Evolutionary conservation across 2,888 invertebrate species (phyloP), one percentile per base, ranked within the genome.

Genomic region (Rhopalosiphum nymphaeae): DNA sequence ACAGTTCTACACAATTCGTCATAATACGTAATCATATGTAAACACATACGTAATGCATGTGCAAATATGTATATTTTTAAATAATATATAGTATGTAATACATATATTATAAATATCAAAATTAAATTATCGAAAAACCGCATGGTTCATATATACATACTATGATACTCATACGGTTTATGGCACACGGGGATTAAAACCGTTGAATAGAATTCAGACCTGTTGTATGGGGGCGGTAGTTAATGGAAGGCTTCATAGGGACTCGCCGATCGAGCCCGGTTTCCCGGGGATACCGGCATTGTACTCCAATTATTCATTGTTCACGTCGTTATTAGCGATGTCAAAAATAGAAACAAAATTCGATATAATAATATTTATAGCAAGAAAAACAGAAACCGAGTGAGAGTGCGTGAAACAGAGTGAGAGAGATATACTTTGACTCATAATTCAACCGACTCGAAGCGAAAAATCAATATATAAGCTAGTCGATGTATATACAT

Each of bases 231-330:
- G 46, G 49, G 78, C 9, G 78, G 49, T 11, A n/a, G 49, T 56
- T 36, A 84, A 91, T 36, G 91, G 91, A 91, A 49, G 91, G 53
- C 78, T 91, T 78, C 46, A 36, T 29, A 91, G 53, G 84, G 84
- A 91, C 78, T 56, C 49, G 26, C 44, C 46, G 78, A 91, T 91
- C 78, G 78, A 84, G 53, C 91, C 78, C 53, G 49, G 91, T 91
- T 84, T 42, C 91, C 84, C 91, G 29, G 91, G 91, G 84, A 91
- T 42, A 91, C 84, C 91, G 26, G 46, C 26, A 53, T 84, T 84
- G 78, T 78, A 26, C 53, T 91, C 91, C 53, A 91, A 91, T 91
- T 91, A 84, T 91, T 91, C 84, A 91, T 91, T 84, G 91, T 91
- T 61, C 61, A 21, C 61, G 61, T 36, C 61, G 89, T n/a, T 89